Conservation (phyloP, 1,140 invertebrate genomes). For the Archivesica marissinica region DNA sequence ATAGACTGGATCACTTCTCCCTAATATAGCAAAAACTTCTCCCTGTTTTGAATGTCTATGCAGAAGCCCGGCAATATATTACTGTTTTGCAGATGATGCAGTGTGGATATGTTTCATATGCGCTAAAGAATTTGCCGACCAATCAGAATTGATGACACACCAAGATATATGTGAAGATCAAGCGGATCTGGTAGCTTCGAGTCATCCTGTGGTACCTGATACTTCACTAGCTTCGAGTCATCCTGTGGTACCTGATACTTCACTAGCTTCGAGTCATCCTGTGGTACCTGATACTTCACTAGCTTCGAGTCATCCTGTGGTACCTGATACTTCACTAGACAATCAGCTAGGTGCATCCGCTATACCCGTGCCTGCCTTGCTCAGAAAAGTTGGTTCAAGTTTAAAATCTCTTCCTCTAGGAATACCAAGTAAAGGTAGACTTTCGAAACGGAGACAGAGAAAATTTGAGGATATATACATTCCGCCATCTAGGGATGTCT, state of each 20-base stretch:
- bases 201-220: not conserved
- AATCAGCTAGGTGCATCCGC: too few species aligned
- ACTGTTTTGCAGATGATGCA: slow-evolving; percentile 49
- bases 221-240: not conserved
- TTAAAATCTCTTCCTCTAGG: slow-evolving; percentile 49
- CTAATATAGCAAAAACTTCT: too few species aligned
- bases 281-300: not conserved
- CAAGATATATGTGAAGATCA: slow-evolving; percentile 40
- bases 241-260: too few species aligned
- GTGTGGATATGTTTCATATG: slow-evolving; percentile 59
- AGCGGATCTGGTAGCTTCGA: not conserved
- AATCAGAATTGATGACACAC: slow-evolving; percentile 35
- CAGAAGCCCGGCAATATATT: too few species aligned
- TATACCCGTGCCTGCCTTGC: slow-evolving; percentile 36
- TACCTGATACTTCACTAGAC: too few species aligned
- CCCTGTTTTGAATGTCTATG: too few species aligned
- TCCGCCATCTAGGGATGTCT: slow-evolving; percentile 39
- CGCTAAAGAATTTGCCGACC: slow-evolving; percentile 51
- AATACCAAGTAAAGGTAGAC: not conserved
- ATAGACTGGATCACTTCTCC: too few species aligned
- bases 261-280: too few species aligned
- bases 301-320: not conserved
- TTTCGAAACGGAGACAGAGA: not conserved
- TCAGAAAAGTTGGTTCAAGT: slow-evolving; percentile 51
- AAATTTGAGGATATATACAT: slow-evolving; percentile 46